Conservation (phyloP, 64 coral and sea anemone genomes). For the Porites australiensis region DNA sequence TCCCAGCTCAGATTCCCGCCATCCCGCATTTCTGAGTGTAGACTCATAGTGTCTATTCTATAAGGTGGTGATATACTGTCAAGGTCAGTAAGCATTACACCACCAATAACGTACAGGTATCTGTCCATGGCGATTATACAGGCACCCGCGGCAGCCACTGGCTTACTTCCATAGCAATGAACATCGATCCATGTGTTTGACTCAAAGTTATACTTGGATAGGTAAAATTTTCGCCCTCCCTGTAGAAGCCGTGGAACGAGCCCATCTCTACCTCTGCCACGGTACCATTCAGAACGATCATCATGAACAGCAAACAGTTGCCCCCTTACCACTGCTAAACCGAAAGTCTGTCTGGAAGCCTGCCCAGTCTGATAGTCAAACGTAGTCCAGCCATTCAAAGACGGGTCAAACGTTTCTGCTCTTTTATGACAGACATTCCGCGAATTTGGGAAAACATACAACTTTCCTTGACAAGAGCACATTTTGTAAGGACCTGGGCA, state of each 20-base stretch:
- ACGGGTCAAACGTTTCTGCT: not conserved
- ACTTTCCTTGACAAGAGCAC: not conserved
- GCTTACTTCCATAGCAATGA: too few relatives aligned
- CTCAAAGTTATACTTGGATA: not conserved
- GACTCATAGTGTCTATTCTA: not conserved
- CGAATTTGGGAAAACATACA: not conserved
- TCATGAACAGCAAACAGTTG: not conserved
- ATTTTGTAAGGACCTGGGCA: not conserved
- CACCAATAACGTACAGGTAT: constrained; percentile 22
- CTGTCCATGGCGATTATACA: not conserved
- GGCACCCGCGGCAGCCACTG: not conserved
- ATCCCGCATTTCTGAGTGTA: not conserved
- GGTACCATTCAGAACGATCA: not conserved
- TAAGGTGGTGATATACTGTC: too few relatives aligned
- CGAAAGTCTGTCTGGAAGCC: not conserved
- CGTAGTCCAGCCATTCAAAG: not conserved
- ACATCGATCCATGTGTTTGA: not conserved
- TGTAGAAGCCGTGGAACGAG: not conserved
- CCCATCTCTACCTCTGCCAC: too few relatives aligned
- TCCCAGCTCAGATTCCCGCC: not conserved
- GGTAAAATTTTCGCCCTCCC: not conserved
- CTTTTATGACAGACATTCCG: not conserved
- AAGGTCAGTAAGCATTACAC: not conserved
- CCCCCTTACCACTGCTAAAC: not conserved
- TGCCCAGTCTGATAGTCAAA: not conserved